Conservation (phyloP, 2,113 vertebrate species). For the Lampris incognitus region DNA sequence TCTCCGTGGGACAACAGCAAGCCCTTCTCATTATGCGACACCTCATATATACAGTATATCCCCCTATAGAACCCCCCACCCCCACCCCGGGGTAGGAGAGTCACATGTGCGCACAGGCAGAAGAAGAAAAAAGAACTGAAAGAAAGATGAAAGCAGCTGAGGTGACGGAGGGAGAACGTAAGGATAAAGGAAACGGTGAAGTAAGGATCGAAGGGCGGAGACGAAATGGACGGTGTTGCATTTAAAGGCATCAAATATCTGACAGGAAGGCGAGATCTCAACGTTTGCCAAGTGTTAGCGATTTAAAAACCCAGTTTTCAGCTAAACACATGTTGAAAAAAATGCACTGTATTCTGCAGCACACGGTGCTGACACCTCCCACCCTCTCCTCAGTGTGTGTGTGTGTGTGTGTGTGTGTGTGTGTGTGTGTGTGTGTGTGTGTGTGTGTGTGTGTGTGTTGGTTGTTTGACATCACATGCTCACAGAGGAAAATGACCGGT, state of each 20-base stretch:
- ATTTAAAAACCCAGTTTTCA: too few species aligned
- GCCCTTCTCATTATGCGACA: slow-evolving; percentile 43
- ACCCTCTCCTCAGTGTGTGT: too few species aligned
- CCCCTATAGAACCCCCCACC: neutral
- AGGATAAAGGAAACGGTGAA: neutral
- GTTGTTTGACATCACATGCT: too few species aligned
- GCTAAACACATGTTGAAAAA: too few species aligned
- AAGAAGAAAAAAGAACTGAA: slow-evolving; percentile 21
- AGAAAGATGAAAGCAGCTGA: slow-evolving; percentile 51
- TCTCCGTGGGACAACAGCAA: slow-evolving; percentile 22
- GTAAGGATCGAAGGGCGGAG: slow-evolving; percentile 13
- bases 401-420: too few species aligned
- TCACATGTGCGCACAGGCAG: slow-evolving; percentile 23
- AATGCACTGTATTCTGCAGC: too few species aligned
- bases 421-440: too few species aligned
- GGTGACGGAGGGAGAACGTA: slow-evolving; percentile 16
- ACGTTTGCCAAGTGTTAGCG: too few species aligned
- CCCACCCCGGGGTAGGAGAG: slow-evolving; percentile 40
- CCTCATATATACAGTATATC: slow-evolving; percentile 14
- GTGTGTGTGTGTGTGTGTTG: too few species aligned
- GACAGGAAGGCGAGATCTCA: too few species aligned
- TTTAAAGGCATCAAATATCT: slow-evolving; percentile 9
- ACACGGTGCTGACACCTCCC: too few species aligned
- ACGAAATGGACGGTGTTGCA: slow-evolving; percentile 7
- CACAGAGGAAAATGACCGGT: too few species aligned